Evolutionary conservation across 2,113 vertebrate species (phyloP).

Genomic region (Macroglossus sobrinus): DNA sequence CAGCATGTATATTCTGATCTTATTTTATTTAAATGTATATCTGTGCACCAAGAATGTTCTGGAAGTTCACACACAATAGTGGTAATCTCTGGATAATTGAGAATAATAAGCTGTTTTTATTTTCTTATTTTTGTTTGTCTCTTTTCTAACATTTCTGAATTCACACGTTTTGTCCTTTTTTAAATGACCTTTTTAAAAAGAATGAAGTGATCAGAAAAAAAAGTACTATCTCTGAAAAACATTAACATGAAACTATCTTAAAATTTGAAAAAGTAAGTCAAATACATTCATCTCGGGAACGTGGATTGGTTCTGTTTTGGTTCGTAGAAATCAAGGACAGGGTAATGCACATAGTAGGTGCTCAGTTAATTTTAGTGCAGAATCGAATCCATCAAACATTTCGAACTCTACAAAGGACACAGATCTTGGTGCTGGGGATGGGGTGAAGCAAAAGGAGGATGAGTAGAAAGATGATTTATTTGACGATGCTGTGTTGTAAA

Average conservation of each 20-base stretch:
- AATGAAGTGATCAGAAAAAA: background rate
- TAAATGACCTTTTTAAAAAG: background rate
- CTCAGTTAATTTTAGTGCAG: background rate
- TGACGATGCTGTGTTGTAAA: background rate
- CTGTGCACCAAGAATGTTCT: background rate
- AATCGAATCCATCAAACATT: background rate
- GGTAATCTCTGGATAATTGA: background rate
- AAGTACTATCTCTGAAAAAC: background rate
- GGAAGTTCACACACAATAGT: background rate
- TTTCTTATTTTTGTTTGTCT: slow-evolving; percentile 13
- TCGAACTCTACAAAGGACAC: background rate
- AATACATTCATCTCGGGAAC: background rate
- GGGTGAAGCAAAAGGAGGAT: background rate
- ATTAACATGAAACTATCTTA: background rate
- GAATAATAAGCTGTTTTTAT: background rate
- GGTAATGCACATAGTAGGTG: background rate
- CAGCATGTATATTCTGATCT: background rate
- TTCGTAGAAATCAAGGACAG: background rate
- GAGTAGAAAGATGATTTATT: fast-evolving
- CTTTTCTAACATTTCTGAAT: background rate
- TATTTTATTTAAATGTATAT: background rate
- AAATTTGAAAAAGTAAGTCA: background rate
- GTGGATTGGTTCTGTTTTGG: background rate
- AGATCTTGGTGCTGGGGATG: background rate
- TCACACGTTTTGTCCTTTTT: background rate